Conservation (phyloP, 2,797 vertebrate species). For the Poeciliopsis turneri region DNA sequence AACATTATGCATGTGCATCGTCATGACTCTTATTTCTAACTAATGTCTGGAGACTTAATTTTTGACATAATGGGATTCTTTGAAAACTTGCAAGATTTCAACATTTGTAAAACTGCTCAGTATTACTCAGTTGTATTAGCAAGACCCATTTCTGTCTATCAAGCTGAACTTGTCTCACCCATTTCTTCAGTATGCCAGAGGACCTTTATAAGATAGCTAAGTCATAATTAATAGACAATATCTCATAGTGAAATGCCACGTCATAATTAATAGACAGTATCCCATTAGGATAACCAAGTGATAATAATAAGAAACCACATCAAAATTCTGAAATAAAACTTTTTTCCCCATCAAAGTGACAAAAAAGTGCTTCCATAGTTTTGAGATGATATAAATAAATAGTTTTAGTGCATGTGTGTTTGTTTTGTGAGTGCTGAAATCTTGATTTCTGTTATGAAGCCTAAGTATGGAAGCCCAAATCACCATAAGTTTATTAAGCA, state of each 20-base stretch:
- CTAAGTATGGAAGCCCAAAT: neutral
- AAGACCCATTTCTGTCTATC: neutral
- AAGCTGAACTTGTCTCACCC: neutral
- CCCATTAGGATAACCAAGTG: neutral
- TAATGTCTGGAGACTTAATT: neutral
- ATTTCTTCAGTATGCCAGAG: neutral
- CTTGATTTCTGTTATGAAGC: neutral
- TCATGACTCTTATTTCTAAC: neutral
- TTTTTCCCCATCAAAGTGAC: neutral
- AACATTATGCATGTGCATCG: neutral
- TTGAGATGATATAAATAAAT: neutral
- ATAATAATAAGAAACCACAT: neutral
- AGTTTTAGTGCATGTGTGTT: neutral
- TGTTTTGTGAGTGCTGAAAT: neutral
- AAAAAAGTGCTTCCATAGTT: neutral
- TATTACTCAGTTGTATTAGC: neutral
- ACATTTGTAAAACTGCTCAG: neutral
- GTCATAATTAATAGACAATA: neutral
- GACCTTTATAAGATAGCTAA: neutral
- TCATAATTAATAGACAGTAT: neutral
- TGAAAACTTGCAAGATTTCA: neutral
- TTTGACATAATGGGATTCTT: neutral
- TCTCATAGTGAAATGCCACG: neutral
- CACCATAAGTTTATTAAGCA: neutral
- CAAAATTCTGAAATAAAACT: neutral